A percentile compares a stretch with the other conserved stretches of the same genome.
These are phyloP conservation scores for Actinostola sp. DNA, from an alignment of 92 coral and sea anemone species.

Conservation along the genomic window DNA sequence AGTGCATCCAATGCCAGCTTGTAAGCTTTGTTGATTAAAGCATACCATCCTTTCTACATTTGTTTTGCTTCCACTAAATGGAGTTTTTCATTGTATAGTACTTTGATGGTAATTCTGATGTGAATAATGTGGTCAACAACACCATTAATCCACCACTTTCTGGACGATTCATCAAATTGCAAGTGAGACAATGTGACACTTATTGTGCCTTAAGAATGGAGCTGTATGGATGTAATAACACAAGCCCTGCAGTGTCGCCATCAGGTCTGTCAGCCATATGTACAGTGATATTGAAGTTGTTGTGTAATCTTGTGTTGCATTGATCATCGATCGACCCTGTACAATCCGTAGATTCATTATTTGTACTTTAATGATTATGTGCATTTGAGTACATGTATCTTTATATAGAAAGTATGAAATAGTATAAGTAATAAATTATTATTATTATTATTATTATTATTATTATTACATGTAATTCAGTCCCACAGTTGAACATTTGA, in stretches of 20 bases:
- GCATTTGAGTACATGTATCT: too few relatives aligned
- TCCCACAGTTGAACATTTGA: too few relatives aligned
- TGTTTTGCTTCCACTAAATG: too few relatives aligned
- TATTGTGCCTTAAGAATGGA: slow-evolving; percentile 70
- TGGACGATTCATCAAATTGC: slow-evolving; percentile 58
- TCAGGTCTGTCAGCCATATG: background rate
- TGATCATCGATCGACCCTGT: background rate
- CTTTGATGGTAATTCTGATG: slow-evolving; percentile 46
- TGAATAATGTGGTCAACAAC: slow-evolving; percentile 2
- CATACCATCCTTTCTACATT: too few relatives aligned
- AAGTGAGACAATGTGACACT: slow-evolving; percentile 43
- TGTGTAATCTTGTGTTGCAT: background rate
- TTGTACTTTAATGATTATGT: too few relatives aligned
- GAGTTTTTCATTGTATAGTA: slow-evolving; percentile 29
- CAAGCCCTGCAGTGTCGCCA: slow-evolving; percentile 16
- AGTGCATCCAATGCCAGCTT: too few relatives aligned
- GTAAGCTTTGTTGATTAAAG: too few relatives aligned
- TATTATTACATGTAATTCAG: too few relatives aligned
- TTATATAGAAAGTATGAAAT: too few relatives aligned
- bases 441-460: too few relatives aligned
- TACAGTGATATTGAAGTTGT: background rate
- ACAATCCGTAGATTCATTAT: too few relatives aligned
- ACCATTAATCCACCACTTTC: slow-evolving; percentile 42
- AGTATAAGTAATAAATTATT: too few relatives aligned
- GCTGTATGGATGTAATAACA: slow-evolving; percentile 68